phyloP scores from a whole-genome alignment of 2,113 vertebrate genomes.

The Electrona antarctica region DNA sequence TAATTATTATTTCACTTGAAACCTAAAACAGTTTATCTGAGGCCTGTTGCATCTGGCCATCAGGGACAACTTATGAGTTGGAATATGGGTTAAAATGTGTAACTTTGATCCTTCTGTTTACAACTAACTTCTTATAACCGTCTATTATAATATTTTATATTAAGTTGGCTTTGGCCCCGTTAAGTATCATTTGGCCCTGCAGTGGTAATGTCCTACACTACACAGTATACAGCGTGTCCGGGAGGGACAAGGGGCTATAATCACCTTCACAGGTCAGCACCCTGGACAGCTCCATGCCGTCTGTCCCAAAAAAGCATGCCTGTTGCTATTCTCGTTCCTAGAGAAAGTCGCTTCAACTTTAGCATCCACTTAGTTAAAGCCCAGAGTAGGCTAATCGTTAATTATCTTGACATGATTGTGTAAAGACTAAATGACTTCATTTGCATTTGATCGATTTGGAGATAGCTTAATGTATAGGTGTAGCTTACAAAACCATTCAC shows the following conservation, averaged over 20 bases:
- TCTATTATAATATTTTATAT: constrained; percentile 1
- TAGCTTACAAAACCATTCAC: not conserved
- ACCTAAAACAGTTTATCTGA: constrained; percentile 4
- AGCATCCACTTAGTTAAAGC: constrained; percentile 15
- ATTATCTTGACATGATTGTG: constrained; percentile 2
- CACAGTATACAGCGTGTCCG: too few species aligned
- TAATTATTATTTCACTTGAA: not conserved
- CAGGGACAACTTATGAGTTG: constrained; percentile 1
- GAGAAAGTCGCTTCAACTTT: constrained; percentile 20
- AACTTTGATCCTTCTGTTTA: constrained; percentile 22
- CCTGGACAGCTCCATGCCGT: constrained; percentile 79
- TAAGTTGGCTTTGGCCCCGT: constrained; percentile 36
- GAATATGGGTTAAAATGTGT: constrained; percentile 27
- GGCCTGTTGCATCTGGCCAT: constrained; percentile 28
- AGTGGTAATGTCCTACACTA: not conserved
- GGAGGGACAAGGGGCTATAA: constrained; percentile 6
- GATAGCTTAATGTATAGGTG: not conserved
- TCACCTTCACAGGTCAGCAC: constrained; percentile 78
- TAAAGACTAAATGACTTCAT: too few species aligned
- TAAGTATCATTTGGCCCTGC: constrained; percentile 46
- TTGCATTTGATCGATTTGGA: too few species aligned
- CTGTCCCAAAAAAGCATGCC: constrained; percentile 15
- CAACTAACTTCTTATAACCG: constrained; percentile 37
- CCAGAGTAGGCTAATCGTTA: constrained; percentile 41
- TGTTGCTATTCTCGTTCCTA: constrained; percentile 42